These are phyloP conservation scores for Vidua chalybeata DNA, from an alignment of 2,113 vertebrate genomes.

Conservation along the genomic window DNA sequence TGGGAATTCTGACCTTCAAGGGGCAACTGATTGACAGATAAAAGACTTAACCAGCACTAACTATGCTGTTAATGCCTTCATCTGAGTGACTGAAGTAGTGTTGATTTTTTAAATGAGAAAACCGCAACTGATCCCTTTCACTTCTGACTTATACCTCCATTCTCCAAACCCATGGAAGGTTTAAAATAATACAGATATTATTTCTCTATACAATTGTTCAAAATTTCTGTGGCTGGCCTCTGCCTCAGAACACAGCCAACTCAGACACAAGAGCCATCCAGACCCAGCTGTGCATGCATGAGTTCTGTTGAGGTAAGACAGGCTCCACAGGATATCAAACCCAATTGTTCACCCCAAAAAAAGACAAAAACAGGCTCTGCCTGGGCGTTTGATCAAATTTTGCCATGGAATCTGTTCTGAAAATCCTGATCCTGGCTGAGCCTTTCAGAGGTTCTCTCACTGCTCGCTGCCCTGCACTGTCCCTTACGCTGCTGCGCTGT, in stretches of 20 bases:
- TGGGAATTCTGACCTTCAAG: neutral
- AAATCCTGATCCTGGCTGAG: neutral
- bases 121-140: neutral
- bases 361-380: neutral
- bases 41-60: neutral
- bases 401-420: neutral
- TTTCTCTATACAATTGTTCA: neutral
- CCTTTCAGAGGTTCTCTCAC: neutral
- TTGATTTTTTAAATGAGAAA: neutral
- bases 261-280: neutral
- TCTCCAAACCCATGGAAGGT: neutral
- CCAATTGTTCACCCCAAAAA: neutral
- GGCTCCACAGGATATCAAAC: neutral
- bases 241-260: neutral
- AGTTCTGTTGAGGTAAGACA: neutral
- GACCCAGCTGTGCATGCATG: neutral
- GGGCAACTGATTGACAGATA: neutral
- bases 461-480: neutral
- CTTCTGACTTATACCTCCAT: neutral
- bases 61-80: neutral
- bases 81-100: neutral
- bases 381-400: neutral
- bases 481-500: fast-evolving
- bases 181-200: neutral
- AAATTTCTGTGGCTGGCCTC: neutral